Evolutionary conservation across 1,140 invertebrate species (phyloP).

Genomic region (Drosophila auraria): DNA sequence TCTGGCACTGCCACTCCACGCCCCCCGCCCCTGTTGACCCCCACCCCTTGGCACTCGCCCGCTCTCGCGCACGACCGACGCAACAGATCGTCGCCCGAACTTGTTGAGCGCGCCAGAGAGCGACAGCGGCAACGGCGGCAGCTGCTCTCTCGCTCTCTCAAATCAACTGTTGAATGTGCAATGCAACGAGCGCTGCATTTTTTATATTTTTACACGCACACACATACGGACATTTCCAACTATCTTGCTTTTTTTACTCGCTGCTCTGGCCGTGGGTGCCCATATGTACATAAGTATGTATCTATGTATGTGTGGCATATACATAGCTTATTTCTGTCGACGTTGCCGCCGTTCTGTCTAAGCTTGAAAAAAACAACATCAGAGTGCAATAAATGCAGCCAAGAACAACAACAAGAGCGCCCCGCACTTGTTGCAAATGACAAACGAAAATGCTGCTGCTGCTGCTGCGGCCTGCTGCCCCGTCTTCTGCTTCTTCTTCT

Average conservation of each 20-base stretch:
- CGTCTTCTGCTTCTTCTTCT: conserved; percentile 4
- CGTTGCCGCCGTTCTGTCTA: conserved; percentile 58
- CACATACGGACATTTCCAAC: conserved; percentile 9
- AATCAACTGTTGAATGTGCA: conserved; percentile 81
- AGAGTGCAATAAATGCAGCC: conserved; percentile 37
- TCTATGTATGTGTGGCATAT: conserved; percentile 2
- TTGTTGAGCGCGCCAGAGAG: conserved; percentile 62
- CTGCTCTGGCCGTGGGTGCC: conserved; percentile 64
- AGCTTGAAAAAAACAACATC: conserved; percentile 57
- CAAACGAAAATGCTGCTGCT: conserved; percentile 70
- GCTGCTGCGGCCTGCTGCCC: conserved; percentile 25
- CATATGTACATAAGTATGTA: conserved; percentile 20
- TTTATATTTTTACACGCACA: conserved; percentile 41
- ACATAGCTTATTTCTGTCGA: conserved; percentile 53
- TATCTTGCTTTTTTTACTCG: conserved; percentile 40
- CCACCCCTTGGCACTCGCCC: conserved; percentile 23
- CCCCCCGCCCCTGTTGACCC: conserved; percentile 24
- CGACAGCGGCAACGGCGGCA: conserved; percentile 24
- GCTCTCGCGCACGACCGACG: conserved; percentile 16
- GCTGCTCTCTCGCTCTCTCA: conserved; percentile 33
- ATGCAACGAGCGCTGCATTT: conserved; percentile 58
- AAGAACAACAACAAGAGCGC: conserved; percentile 27
- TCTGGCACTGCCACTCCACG: conserved; percentile 70
- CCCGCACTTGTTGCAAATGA: conserved; percentile 80
- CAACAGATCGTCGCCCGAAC: conserved; percentile 69